Percentiles rank a stretch among this genome's conserved stretches.
Conservation (phyloP, 2,888 invertebrate genomes). For the Eudasyphora cyanicolor region DNA sequence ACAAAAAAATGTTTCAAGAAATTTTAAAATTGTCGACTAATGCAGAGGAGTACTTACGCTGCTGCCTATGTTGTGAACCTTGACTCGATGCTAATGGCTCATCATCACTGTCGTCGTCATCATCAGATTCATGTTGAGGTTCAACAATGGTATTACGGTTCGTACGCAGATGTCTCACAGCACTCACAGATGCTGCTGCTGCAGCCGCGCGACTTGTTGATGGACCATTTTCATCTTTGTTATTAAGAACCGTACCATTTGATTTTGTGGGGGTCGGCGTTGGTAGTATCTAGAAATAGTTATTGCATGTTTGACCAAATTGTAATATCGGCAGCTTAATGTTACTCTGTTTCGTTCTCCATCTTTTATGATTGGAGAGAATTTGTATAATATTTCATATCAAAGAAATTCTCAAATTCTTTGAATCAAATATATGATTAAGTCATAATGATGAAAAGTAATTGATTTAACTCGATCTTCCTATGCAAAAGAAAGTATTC, state of each 20-base stretch:
- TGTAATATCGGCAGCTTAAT: too few relatives aligned
- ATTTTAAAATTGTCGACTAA: neutral
- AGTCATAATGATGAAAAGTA: too few relatives aligned
- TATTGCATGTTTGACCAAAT: neutral
- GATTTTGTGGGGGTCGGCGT: slow-evolving; percentile 74
- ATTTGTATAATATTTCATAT: too few relatives aligned
- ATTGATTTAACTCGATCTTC: too few relatives aligned
- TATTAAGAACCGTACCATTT: slow-evolving; percentile 56
- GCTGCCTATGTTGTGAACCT: slow-evolving; percentile 65
- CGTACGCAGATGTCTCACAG: slow-evolving; percentile 76
- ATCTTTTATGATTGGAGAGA: too few relatives aligned
- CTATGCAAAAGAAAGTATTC: too few relatives aligned
- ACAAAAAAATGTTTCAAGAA: slow-evolving; percentile 20
- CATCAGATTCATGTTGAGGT: slow-evolving; percentile 71
- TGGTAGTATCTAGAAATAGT: slow-evolving; percentile 73
- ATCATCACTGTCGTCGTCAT: slow-evolving; percentile 76
- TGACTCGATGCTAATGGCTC: slow-evolving; percentile 77
- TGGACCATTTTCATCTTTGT: slow-evolving; percentile 68
- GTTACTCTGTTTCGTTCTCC: too few relatives aligned
- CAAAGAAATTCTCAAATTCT: too few relatives aligned
- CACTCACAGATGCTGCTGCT: neutral
- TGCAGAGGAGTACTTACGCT: slow-evolving; percentile 67
- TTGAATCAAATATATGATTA: too few relatives aligned
- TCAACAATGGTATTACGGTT: slow-evolving; percentile 77
- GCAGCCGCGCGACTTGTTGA: slow-evolving; percentile 71